Evolutionary conservation across 2,888 invertebrate genomes (phyloP), one percentile per base, ranked within the genome.

Genomic region (Nymphalis urticae): DNA sequence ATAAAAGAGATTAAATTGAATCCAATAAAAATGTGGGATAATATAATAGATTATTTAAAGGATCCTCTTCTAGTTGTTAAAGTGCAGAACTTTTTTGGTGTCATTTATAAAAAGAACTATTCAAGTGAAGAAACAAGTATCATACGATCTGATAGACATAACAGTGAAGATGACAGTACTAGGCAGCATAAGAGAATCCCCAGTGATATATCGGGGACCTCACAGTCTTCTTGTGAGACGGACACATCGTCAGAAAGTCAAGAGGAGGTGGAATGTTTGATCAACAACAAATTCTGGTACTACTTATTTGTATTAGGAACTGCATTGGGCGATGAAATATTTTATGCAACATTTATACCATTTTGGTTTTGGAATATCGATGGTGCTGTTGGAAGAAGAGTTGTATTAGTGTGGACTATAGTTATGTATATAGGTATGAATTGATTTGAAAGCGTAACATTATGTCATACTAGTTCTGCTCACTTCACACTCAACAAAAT

Each of bases 361-460:
- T 97, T 97, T 86, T 97, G 97, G 96, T 96, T 97, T 82, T 98
- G 98, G 98, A 98, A 98, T 87, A 94, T 98, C 69, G 98, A 98
- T 88, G 96, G 96, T 24, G 96, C 96, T 42, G 96, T 98, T 3
- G 97, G 97, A 17, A 92, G 98, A 76, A 93, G 97, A 85, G 95
- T 98, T 21, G 95, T 97, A 16, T 90, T 97, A 13, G 95, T 97
- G 24, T 97, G 97, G 97, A 94, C 96, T 36, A 93, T 96, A 69
- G 94, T 96, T 66, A 97, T 97, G 97, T 97, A 96, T 78, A 95
- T 96, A 82, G 97, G 97, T 96, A 88, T 62, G 73, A 69, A 53
- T 48, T 32, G 3, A 36, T 54, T 17, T 13, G 2, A 42, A 13
- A 42, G 42, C 13, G 4, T 42, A 4, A 4, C 13, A 13, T 13